Evolutionary conservation across 1,140 invertebrate species (phyloP), one percentile per base, ranked within the genome.

Genomic region (Orussus abietinus): DNA sequence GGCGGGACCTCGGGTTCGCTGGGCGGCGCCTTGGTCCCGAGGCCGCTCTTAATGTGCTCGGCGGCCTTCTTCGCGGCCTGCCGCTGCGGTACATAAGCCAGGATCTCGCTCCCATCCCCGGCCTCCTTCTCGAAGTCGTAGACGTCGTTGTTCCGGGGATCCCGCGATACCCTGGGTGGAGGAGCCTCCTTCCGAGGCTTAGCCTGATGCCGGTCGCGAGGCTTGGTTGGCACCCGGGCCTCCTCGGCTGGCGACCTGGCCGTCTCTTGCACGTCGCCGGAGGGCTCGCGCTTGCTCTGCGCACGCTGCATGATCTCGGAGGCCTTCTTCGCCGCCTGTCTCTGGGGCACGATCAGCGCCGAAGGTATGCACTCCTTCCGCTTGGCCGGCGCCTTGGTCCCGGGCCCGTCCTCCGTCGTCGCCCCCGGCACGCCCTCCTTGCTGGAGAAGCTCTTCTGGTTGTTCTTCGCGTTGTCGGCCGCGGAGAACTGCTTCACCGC

Each of bases 41-140:
- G 71, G 28, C 85, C 86, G 67, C 84, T 89, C 57, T 92, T 91
- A 26, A 92, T 87, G 57, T 91, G 88, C 52, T 89, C 88, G 7
- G 88, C 88, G 2, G 90, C 90, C 66, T 93, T 93, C 62, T 91
- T 92, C 21, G 90, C 90, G 3, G 90, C 90, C 71, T 91, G 87
- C 25, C 90, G 72, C 62, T 92, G 90, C 1, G 90, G 90, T 22
- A 93, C 90, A 69, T 90, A 90, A 1, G 86, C 82, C 11, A 91
- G 70, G 47, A 87, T 82, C 57, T 89, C 87, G 42, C 78, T 77
- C 28, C 78, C 78, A 46, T 78, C 74, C 26, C 80, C 80, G 42
- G 69, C 74, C 18, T 81, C 77, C 47, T 80, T 78, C 49, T 81
- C 80, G 46, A 82, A 79, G 44, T 82, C 80, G 54, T 80, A 81